Base-by-base conservation (phyloP, 2,888 invertebrate genomes). In the Leptura quadrifasciata region DNA sequence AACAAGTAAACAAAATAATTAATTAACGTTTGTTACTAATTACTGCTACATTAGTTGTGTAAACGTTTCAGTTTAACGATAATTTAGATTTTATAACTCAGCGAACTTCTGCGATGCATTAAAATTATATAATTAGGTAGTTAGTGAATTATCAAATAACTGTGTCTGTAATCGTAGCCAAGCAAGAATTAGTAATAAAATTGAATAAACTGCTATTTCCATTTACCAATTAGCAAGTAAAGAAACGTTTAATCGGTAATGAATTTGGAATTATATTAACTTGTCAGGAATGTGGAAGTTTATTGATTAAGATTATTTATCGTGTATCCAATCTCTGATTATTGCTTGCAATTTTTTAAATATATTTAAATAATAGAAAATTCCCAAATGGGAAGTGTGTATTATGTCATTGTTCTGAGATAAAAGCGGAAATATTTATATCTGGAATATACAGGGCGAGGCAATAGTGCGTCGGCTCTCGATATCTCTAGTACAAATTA, bases 1-100 rank as follows among this genome's bases (percentile, higher is more conserved):
- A 47, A 47, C 47, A n/a, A 47, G n/a, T n/a, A 47, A 47, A n/a
- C n/a, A 47, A n/a, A 47, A 47, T 47, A 47, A 47, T 47, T 47
- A 47, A 47, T 47, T 47, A 47, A 15, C 15, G 47, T n/a, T 47
- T 47, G 47, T 47, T n/a, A n/a, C 47, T 47, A 47, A 47, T 47
- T 47, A 47, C 47, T 47, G 15, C 3, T 47, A 47, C 15, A 47
- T 47, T 47, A 47, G n/a, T 47, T 47, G 5, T 47, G n/a, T 47
- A n/a, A 47, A 47, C 47, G 47, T n/a, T 47, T 47, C 57, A 57
- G 20, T 21, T 20, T 20, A 20, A 21, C 57, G 20, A 57, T 12
- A 12, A 57, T 57, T 20, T 57, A 21, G 21, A 12, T 57, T 57
- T 21, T 57, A 57, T 10, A 57, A 57, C 15, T 12, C 21, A 57